Percentiles rank a stretch among this genome's conserved stretches.
These are phyloP conservation scores for Drosophila lutescens DNA, from an alignment of 2,888 invertebrate genomes.

Conservation along the genomic window DNA sequence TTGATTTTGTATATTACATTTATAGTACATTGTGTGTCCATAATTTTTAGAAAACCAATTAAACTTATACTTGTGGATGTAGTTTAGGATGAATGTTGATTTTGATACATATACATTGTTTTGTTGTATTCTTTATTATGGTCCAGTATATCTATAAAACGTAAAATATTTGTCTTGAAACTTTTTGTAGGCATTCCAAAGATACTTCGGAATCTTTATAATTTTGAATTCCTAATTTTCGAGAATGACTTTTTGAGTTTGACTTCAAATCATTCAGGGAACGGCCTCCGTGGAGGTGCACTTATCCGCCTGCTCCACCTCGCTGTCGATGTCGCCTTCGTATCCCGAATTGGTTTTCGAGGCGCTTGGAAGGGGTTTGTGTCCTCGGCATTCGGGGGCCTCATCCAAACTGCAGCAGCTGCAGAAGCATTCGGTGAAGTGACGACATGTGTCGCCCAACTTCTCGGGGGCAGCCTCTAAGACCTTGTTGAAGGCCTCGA, in stretches of 20 bases:
- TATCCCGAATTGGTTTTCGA: conserved; percentile 59
- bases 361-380: background rate
- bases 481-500: conserved; percentile 62
- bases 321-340: conserved; percentile 75
- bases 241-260: background rate
- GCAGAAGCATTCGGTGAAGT: conserved; percentile 65
- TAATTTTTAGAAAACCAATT: background rate
- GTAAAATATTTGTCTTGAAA: background rate
- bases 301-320: conserved; percentile 51
- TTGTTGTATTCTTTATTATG: background rate
- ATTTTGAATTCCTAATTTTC: background rate
- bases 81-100: background rate
- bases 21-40: too few relatives aligned
- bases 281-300: background rate
- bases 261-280: background rate
- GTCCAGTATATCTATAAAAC: background rate
- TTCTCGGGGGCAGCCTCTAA: conserved; percentile 36
- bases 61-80: background rate
- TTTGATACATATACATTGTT: background rate
- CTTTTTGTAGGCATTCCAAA: background rate
- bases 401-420: conserved; percentile 47
- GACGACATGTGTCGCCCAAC: conserved; percentile 6
- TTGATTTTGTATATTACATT: too few relatives aligned
- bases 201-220: background rate
- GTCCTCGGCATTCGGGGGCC: background rate